These are phyloP conservation scores for Macrotis lagotis DNA, from an alignment of 2,113 vertebrate species.

Conservation along the genomic window DNA sequence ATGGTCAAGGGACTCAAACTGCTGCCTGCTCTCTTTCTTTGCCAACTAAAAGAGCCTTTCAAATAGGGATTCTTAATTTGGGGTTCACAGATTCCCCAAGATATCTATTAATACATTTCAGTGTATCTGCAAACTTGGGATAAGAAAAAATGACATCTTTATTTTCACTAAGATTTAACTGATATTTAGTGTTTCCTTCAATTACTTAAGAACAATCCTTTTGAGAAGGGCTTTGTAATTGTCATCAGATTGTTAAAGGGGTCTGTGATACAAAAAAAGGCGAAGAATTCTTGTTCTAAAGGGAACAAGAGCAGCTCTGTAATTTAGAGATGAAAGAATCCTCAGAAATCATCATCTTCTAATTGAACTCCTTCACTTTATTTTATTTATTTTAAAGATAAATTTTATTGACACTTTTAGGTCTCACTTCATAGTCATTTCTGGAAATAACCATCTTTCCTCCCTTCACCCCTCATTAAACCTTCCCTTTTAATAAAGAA, in stretches of 20 bases:
- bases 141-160: neutral
- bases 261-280: neutral
- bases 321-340: neutral
- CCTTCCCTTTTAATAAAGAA: neutral
- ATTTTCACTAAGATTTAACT: neutral
- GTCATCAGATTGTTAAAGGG: neutral
- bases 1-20: neutral
- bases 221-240: neutral
- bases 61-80: neutral
- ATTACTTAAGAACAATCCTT: neutral
- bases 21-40: neutral
- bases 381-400: neutral
- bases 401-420: neutral
- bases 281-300: neutral
- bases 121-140: neutral
- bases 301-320: neutral
- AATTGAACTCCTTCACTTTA: neutral
- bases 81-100: neutral
- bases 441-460: neutral
- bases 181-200: neutral
- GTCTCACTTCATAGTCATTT: neutral
- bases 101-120: neutral
- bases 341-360: neutral
- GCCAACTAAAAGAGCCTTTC: neutral
- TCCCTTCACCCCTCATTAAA: neutral